Percentiles rank a stretch among this genome's conserved stretches.
phyloP scores from a whole-genome alignment of 2,113 vertebrate genomes.

The Acrocephalus arundinaceus region DNA sequence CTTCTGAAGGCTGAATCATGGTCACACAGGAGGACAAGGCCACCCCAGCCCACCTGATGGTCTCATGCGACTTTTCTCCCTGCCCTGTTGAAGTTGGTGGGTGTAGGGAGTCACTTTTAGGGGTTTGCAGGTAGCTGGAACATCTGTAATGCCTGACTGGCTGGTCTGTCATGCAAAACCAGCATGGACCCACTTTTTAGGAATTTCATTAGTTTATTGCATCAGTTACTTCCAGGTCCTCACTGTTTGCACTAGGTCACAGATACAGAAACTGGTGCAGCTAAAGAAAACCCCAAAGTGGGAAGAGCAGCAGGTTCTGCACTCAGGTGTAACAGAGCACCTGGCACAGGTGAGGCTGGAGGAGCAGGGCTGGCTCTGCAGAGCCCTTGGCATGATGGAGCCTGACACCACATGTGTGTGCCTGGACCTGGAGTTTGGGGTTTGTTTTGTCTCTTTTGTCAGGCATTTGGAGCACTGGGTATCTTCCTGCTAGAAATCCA shows the following conservation, averaged over 20 bases:
- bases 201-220: not conserved
- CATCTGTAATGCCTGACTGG: not conserved
- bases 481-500: not conserved
- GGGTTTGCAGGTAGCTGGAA: not conserved
- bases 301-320: not conserved
- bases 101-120: not conserved
- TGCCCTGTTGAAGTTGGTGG: not conserved
- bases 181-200: not conserved
- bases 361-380: not conserved
- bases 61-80: not conserved
- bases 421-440: not conserved
- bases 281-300: not conserved
- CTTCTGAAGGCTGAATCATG: not conserved
- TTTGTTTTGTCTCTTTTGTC: not conserved
- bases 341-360: not conserved
- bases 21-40: not conserved
- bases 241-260: not conserved
- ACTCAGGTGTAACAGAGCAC: not conserved
- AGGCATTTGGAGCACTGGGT: not conserved
- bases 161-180: not conserved
- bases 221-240: not conserved
- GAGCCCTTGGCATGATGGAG: not conserved
- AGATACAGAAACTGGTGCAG: not conserved
- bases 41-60: rapidly evolving
- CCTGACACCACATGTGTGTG: not conserved